Evolutionary conservation across 2,888 invertebrate genomes (phyloP), one percentile per base, ranked within the genome.

Genomic region (Baccha elongata): DNA sequence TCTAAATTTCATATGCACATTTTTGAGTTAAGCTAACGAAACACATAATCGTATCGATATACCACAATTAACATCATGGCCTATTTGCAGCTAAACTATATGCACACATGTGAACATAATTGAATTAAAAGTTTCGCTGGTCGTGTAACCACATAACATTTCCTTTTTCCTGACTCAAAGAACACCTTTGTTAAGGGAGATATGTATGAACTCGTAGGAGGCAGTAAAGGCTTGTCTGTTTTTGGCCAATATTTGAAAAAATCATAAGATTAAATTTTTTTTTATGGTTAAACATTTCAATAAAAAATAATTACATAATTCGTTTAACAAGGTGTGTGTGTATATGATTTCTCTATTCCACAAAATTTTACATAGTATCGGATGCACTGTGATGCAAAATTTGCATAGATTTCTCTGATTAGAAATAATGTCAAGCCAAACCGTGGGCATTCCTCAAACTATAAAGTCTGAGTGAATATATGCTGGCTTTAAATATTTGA

Each of bases 41-140:
- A 55, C n/a, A 10, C 21, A 10, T 55, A 37, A 55, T 55, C 37
- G 13, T 13, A 37, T 55, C 21, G 3, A 15, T 23, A 55, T 40
- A 55, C 13, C 23, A 37, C 21, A 55, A 37, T 55, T 13, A 15
- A 55, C 37, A 23, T 55, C 37, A 23, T 55, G 55, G 37, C 37
- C 37, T 37, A 37, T n/a, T 55, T 55, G 10, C 3, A 37, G 1
- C 10, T 21, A 19, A 55, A 42, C 42, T 7, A 21, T 13, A 37
- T 37, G 23, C 55, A 37, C 55, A 37, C 55, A 55, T 55, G 55
- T 55, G 37, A 55, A 17, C 10, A 55, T 55, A 37, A 53, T 53
- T 53, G 19, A 53, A 53, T 55, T 23, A 15, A 55, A 55, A 37
- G 55, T 55, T 55, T 10, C 21, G 23, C 21, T 37, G 21, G 23